phyloP scores from a whole-genome alignment of 2,888 invertebrate species.

The Hecatera dysodea region DNA sequence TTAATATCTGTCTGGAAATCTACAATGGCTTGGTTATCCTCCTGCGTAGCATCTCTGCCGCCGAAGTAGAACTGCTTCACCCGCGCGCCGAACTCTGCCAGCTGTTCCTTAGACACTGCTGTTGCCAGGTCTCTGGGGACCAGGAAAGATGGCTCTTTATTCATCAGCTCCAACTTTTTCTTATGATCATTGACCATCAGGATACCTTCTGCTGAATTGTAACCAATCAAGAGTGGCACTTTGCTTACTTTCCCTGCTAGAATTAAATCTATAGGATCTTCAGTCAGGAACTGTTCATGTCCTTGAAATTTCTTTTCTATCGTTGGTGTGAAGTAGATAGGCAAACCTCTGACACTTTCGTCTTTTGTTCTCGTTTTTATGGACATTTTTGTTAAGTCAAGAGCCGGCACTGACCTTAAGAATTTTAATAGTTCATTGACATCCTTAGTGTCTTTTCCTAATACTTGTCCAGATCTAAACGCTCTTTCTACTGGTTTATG shows the following conservation, averaged over 20 bases:
- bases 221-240: conserved; percentile 79
- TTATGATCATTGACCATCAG: conserved; percentile 67
- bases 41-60: conserved; percentile 66
- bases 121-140: conserved; percentile 75
- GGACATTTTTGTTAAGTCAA: conserved; percentile 71
- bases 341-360: conserved; percentile 75
- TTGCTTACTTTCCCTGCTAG: conserved; percentile 71
- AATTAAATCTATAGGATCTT: conserved; percentile 73
- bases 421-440: conserved; percentile 72
- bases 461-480: conserved; percentile 73
- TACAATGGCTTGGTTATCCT: conserved; percentile 67
- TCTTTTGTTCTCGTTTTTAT: conserved; percentile 72
- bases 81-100: conserved; percentile 72
- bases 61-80: conserved; percentile 76
- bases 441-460: conserved; percentile 78
- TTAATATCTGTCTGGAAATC: conserved; percentile 74
- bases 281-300: conserved; percentile 74
- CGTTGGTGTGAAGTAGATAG: conserved; percentile 78
- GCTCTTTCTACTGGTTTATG: conserved; percentile 73
- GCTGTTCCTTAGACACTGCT: conserved; percentile 65
- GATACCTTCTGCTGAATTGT: conserved; percentile 79
- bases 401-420: conserved; percentile 73
- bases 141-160: conserved; percentile 72
- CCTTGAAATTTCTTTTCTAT: conserved; percentile 76
- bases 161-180: conserved; percentile 70